Base-by-base conservation (phyloP, 2,888 invertebrate genomes). In the Drosophila trichaetosa region DNA sequence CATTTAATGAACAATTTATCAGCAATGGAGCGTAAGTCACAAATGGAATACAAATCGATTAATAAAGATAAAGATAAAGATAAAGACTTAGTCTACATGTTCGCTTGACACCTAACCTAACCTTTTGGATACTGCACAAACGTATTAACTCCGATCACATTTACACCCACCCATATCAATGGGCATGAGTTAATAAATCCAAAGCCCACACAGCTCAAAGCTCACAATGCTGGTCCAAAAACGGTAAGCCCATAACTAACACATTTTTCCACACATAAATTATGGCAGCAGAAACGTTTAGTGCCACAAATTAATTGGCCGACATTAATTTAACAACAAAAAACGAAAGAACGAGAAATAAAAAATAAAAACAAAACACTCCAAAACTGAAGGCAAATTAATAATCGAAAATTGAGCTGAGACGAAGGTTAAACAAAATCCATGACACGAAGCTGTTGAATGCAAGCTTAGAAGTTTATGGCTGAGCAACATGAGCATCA, bases 241-340 rank as follows among this genome's bases (percentile, higher is more conserved):
- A 48, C 69, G 53, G 63, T 62, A 49, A 60, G 46, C 56, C 49
- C 74, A 67, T 67, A 70, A 65, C 74, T 67, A 67, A 67, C 68
- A 83, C 61, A 71, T 76, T 71, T 77, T 77, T 66, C 69, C 69
- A 79, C 66, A 64, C 80, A 79, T 82, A 72, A 79, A 79, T 80
- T 66, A 63, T 59, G n/a, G 71, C 75, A 58, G 62, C 31, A 40
- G 69, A 79, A 86, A 74, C 84, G 83, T 87, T 91, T 90, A 84
- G 87, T 83, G 79, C 79, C 85, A 75, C 81, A 84, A 90, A 91
- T 91, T 91, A 91, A 91, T 91, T 76, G 92, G 64, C 56, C 42
- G 75, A 78, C 89, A 90, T 89, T 89, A 88, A 87, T 90, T 84
- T 75, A 54, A 38, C 24, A 38, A 8, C 48, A n/a, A 62, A 34